These are phyloP conservation scores for Syrrhaptes paradoxus DNA, from an alignment of 2,113 vertebrate species.

Conservation along the genomic window DNA sequence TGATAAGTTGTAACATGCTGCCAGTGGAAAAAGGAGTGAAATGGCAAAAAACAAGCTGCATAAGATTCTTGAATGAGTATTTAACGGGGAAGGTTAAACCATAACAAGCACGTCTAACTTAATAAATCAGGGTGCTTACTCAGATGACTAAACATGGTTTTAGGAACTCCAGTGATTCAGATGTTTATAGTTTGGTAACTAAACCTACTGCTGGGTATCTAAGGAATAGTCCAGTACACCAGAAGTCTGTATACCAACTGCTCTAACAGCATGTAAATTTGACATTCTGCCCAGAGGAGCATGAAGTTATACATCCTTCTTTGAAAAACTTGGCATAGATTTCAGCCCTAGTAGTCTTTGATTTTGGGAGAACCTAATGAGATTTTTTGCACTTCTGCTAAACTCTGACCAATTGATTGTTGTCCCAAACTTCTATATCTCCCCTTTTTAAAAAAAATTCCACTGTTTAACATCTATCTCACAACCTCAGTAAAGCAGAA, in stretches of 20 bases:
- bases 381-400: not conserved
- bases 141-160: slow-evolving; percentile 16
- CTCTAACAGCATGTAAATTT: not conserved
- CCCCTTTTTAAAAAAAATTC: not conserved
- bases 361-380: not conserved
- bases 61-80: slow-evolving; percentile 20
- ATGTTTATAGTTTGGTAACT: not conserved
- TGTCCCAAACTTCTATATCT: not conserved
- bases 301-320: not conserved
- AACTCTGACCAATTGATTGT: not conserved
- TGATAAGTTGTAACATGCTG: not conserved
- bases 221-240: not conserved
- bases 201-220: not conserved
- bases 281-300: not conserved
- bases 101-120: not conserved
- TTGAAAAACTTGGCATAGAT: not conserved
- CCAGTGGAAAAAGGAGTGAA: slow-evolving; percentile 6
- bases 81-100: not conserved
- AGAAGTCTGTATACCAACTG: not conserved
- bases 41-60: not conserved
- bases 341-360: not conserved
- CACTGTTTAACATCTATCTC: not conserved
- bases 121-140: not conserved
- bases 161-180: not conserved
- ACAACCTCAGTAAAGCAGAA: not conserved